phyloP scores from a whole-genome alignment of 2,888 invertebrate genomes.

The Phania funesta region DNA sequence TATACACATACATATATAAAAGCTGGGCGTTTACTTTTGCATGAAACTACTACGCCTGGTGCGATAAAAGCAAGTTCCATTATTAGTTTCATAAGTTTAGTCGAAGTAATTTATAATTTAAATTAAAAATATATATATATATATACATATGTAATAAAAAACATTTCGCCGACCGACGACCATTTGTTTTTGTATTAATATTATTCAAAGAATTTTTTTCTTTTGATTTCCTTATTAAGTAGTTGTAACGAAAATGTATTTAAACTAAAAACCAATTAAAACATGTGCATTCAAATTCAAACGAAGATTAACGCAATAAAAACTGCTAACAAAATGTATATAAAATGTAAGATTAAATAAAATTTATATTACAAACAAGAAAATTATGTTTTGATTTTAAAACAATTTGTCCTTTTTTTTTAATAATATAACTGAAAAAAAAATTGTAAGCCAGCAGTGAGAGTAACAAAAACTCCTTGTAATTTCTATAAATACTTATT shows the following conservation, averaged over 20 bases:
- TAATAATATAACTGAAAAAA: not conserved
- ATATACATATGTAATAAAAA: not conserved
- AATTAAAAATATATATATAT: not conserved
- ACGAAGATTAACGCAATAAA: conserved; percentile 35
- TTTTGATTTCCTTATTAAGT: conserved; percentile 19
- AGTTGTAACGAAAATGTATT: conserved; percentile 24
- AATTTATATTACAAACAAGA: conserved; percentile 15
- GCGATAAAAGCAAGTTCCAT: conserved; percentile 59
- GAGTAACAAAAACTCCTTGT: conserved; percentile 38
- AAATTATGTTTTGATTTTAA: conserved; percentile 33
- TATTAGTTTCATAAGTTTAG: conserved; percentile 67
- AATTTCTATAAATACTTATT: conserved; percentile 60
- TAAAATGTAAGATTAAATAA: conserved; percentile 39
- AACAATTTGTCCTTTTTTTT: conserved; percentile 49
- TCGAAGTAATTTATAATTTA: conserved; percentile 55
- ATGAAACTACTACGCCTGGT: conserved; percentile 2
- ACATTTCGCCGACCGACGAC: not conserved
- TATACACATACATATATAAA: not conserved
- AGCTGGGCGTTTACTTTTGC: conserved; percentile 33
- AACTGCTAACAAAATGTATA: conserved; percentile 33
- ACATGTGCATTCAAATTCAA: conserved; percentile 8
- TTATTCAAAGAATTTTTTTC: not conserved
- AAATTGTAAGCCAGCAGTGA: conserved; percentile 3
- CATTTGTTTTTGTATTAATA: conserved; percentile 11
- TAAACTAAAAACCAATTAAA: not conserved